A percentile compares a stretch with the other conserved stretches of the same genome.
These are phyloP conservation scores for Perccottus glenii DNA, from an alignment of 2,113 vertebrate species.

Conservation along the genomic window DNA sequence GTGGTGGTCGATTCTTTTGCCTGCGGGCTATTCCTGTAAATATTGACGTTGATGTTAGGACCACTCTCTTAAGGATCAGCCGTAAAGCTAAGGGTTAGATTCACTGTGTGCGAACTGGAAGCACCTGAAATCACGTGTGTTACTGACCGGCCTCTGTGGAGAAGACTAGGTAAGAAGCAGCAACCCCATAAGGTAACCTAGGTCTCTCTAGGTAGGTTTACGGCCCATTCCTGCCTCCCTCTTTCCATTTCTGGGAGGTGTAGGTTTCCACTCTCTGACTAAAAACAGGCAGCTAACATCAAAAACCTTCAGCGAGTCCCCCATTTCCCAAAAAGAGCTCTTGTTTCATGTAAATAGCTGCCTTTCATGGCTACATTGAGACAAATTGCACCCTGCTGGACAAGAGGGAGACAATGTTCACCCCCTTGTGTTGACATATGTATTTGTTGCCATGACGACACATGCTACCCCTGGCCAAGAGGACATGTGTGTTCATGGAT, in stretches of 20 bases:
- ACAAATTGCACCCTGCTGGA: slow-evolving; percentile 71
- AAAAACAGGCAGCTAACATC: slow-evolving; percentile 71
- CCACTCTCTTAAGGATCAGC: slow-evolving; percentile 75
- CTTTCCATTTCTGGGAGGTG: slow-evolving; percentile 55
- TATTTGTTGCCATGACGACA: slow-evolving; percentile 62
- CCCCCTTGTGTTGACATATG: slow-evolving; percentile 64
- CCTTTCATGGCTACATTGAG: slow-evolving; percentile 66
- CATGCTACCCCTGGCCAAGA: slow-evolving; percentile 14
- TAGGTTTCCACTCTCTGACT: slow-evolving; percentile 69
- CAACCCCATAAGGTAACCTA: slow-evolving; percentile 47
- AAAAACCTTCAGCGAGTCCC: slow-evolving; percentile 70
- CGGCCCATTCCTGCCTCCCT: slow-evolving; percentile 42
- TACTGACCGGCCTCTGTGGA: slow-evolving; percentile 24
- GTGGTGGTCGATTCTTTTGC: slow-evolving; percentile 72
- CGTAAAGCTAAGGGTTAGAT: slow-evolving; percentile 65
- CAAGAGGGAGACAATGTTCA: slow-evolving; percentile 54
- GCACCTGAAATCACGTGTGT: slow-evolving; percentile 57
- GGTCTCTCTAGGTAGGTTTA: slow-evolving; percentile 52
- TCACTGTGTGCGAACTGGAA: slow-evolving; percentile 57
- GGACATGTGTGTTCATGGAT: slow-evolving; percentile 7
- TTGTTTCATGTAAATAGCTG: slow-evolving; percentile 70
- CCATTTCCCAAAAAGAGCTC: slow-evolving; percentile 69
- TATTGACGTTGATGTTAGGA: slow-evolving; percentile 79
- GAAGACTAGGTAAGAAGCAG: slow-evolving; percentile 53
- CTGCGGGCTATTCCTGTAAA: slow-evolving; percentile 76